phyloP scores from a whole-genome alignment of 2,888 invertebrate genomes.

The Agrilus biguttatus region DNA sequence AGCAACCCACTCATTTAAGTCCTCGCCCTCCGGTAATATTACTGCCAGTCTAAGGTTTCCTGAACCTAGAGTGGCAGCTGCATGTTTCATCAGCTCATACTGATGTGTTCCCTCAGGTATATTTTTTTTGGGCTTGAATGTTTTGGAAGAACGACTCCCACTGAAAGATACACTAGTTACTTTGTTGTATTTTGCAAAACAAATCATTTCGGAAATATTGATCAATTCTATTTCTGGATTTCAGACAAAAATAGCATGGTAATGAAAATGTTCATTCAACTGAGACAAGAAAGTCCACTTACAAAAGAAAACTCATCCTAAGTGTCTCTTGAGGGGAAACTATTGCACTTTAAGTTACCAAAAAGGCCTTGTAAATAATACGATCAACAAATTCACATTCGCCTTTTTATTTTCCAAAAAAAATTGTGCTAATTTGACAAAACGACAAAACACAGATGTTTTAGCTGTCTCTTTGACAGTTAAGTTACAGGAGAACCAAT shows the following conservation, averaged over 20 bases:
- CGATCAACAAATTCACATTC: too few relatives aligned
- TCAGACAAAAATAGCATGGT: conserved; percentile 14
- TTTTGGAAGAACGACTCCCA: conserved; percentile 86
- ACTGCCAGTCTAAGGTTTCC: conserved; percentile 94
- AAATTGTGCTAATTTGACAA: too few relatives aligned
- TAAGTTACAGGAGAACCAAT: too few relatives aligned
- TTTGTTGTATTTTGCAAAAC: conserved; percentile 4
- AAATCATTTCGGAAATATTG: conserved; percentile 3
- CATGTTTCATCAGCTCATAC: conserved; percentile 98
- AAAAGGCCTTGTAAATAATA: too few relatives aligned
- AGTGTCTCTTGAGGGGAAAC: conserved; percentile 2
- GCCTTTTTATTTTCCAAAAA: too few relatives aligned
- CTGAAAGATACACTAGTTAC: conserved; percentile 30
- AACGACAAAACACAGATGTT: too few relatives aligned
- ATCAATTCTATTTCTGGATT: not conserved
- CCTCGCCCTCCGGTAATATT: conserved; percentile 95
- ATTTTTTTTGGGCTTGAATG: conserved; percentile 97
- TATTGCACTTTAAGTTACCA: too few relatives aligned
- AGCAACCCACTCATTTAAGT: conserved; percentile 99
- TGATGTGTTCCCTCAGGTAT: conserved; percentile 98
- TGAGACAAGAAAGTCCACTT: conserved; percentile 27
- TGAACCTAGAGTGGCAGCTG: conserved; percentile 95
- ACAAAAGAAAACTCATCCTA: conserved; percentile 52
- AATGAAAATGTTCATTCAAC: conserved; percentile 5
- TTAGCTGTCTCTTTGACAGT: too few relatives aligned